Conservation (phyloP, 2,888 invertebrate genomes). For the Latheticus oryzae region DNA sequence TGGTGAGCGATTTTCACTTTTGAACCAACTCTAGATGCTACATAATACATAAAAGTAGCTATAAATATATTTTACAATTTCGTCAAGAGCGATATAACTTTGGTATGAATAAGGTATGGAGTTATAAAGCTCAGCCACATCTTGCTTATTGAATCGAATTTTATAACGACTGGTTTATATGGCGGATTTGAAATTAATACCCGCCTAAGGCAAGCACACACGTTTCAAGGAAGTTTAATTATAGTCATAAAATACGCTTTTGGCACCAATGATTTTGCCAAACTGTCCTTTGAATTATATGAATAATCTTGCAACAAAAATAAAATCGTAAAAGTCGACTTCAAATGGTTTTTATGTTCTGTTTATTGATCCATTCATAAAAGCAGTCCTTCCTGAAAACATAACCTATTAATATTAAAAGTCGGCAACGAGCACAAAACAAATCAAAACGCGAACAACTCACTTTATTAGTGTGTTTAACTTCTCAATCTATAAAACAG, state of each 20-base stretch:
- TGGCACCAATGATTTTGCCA: conserved; percentile 26
- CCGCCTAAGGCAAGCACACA: conserved; percentile 34
- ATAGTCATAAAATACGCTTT: conserved; percentile 28
- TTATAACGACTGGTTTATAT: conserved; percentile 47
- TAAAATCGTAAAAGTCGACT: conserved; percentile 13
- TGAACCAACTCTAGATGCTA: conserved; percentile 47
- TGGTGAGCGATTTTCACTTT: conserved; percentile 35
- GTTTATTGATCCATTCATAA: conserved; percentile 26
- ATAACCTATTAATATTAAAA: too few relatives aligned
- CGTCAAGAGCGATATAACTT: conserved; percentile 61
- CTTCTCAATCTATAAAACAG: too few relatives aligned
- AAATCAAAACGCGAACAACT: too few relatives aligned
- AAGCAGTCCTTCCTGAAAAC: conserved; percentile 16
- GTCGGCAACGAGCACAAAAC: too few relatives aligned
- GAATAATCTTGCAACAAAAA: conserved; percentile 20
- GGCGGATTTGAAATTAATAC: conserved; percentile 49
- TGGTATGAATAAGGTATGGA: conserved; percentile 59
- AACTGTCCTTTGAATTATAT: conserved; percentile 18
- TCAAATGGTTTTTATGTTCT: conserved; percentile 13
- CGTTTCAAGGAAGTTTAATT: conserved; percentile 32
- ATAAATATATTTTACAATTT: conserved; percentile 65
- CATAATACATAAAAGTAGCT: conserved; percentile 61
- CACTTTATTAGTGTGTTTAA: too few relatives aligned
- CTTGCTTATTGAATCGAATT: conserved; percentile 53
- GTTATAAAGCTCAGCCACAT: conserved; percentile 55